Base-by-base conservation (phyloP, 2,888 invertebrate genomes). In the Tiphia femorata region DNA sequence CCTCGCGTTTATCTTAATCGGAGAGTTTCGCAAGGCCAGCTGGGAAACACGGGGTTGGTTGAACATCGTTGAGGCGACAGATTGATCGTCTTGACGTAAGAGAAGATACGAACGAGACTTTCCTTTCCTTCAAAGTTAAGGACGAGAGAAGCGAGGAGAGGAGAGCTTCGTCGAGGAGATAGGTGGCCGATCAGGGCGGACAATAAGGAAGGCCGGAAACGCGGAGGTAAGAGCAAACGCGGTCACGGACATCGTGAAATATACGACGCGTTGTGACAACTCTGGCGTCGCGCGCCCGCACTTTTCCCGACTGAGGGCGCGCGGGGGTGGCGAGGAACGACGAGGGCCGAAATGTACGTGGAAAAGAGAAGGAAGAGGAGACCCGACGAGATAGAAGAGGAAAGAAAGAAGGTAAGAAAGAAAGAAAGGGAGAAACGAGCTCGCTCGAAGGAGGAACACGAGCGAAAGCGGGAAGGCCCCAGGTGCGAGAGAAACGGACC, bases 211-310 rank as follows among this genome's bases (percentile, higher is more conserved):
- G 8, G 19, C 16, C 17, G 38, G 38, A 38, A 27, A n/a, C 33
- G 33, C 4, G 12, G 33, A 33, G 4, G 14, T 33, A 33, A n/a
- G 7, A 29, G 7, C 19, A 19, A 20, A 38, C 17, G 38, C 17
- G 38, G 38, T 20, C 19, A 38, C 38, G 38, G 19, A 38, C 38
- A 38, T 16, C 20, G 38, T 5, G 38, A 38, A 38, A 38, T 38
- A 16, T 33, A 33, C 33, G 33, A 33, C 33, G 14, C 12, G 33
- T 14, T 3, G 42, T 54, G 54, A 41, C 47, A 53, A 48, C 23
- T 41, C 41, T 12, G 44, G 17, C 40, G n/a, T 2, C 30, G 25
- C 25, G 6, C 42, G 42, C 49, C 49, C 42, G 49, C 27, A 42
- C 41, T 27, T 54, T 33, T 40, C 14, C 12, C 48, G 16, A 5